These are phyloP conservation scores for Pangasius macronema DNA, from an alignment of 2,797 vertebrate species.

Conservation along the genomic window DNA sequence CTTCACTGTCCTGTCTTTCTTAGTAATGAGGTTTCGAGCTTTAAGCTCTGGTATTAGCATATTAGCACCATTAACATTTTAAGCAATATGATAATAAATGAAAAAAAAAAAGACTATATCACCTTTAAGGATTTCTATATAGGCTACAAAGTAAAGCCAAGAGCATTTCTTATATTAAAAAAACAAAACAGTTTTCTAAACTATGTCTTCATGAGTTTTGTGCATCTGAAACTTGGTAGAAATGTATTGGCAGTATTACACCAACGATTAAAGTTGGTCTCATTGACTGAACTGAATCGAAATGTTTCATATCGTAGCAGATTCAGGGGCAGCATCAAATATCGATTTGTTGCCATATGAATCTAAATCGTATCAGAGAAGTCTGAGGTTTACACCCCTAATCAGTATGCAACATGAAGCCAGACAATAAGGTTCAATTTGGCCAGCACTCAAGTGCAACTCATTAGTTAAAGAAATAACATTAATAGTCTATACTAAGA, in stretches of 20 bases:
- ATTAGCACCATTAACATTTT: not conserved
- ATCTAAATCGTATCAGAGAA: not conserved
- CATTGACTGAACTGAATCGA: not conserved
- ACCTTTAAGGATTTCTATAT: not conserved
- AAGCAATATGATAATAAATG: not conserved
- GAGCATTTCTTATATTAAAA: not conserved
- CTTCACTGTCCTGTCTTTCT: not conserved
- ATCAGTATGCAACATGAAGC: constrained; percentile 25
- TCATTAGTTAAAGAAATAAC: constrained; percentile 28
- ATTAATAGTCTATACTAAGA: constrained; percentile 22
- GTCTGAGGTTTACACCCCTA: not conserved
- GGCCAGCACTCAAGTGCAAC: constrained; percentile 33
- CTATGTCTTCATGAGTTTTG: not conserved
- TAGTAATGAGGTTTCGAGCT: not conserved
- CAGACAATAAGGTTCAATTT: constrained; percentile 35
- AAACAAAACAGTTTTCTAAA: not conserved
- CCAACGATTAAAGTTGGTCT: not conserved
- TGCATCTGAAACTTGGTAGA: not conserved
- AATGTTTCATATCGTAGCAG: not conserved
- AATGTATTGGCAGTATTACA: not conserved
- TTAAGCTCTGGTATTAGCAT: not conserved
- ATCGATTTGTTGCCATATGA: too few species aligned
- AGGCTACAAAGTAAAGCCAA: not conserved
- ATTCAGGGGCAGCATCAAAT: not conserved
- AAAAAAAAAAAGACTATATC: not conserved